A percentile compares a stretch with the other conserved stretches of the same genome.
These are phyloP conservation scores for Cotesia chilonis DNA, from an alignment of 1,140 invertebrate species.

Conservation along the genomic window DNA sequence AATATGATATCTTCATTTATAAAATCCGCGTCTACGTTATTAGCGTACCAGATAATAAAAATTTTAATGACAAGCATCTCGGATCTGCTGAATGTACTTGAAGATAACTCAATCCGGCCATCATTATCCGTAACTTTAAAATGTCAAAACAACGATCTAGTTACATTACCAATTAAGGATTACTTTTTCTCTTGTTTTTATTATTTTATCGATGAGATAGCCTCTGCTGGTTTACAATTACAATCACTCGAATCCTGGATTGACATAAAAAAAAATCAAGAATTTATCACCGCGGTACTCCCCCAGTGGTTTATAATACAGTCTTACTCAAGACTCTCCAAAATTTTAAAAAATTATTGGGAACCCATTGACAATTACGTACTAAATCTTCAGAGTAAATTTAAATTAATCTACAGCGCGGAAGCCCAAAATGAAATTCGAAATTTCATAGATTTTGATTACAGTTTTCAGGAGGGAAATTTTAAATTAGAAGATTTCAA, in stretches of 20 bases:
- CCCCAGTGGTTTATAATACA: conserved; percentile 50
- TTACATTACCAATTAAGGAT: conserved; percentile 55
- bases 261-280: conserved; percentile 40
- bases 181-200: conserved; percentile 57
- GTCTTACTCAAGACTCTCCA: conserved; percentile 49
- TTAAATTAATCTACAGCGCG: conserved; percentile 55
- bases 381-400: conserved; percentile 50
- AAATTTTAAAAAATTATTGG: conserved; percentile 54
- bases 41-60: conserved; percentile 66
- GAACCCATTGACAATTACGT: conserved; percentile 57
- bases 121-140: conserved; percentile 61
- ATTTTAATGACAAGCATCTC: conserved; percentile 66
- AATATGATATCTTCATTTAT: conserved; percentile 47
- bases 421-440: conserved; percentile 50
- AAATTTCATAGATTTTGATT: conserved; percentile 53
- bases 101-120: conserved; percentile 60
- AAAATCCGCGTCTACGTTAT: conserved; percentile 58
- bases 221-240: conserved; percentile 57
- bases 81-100: conserved; percentile 64
- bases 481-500: conserved; percentile 71
- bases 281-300: conserved; percentile 38
- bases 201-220: conserved; percentile 58
- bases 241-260: conserved; percentile 62
- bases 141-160: conserved; percentile 56
- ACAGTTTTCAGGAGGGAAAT: conserved; percentile 67